Base-by-base conservation (phyloP, 2,113 vertebrate genomes). In the Platysteira castanea region DNA sequence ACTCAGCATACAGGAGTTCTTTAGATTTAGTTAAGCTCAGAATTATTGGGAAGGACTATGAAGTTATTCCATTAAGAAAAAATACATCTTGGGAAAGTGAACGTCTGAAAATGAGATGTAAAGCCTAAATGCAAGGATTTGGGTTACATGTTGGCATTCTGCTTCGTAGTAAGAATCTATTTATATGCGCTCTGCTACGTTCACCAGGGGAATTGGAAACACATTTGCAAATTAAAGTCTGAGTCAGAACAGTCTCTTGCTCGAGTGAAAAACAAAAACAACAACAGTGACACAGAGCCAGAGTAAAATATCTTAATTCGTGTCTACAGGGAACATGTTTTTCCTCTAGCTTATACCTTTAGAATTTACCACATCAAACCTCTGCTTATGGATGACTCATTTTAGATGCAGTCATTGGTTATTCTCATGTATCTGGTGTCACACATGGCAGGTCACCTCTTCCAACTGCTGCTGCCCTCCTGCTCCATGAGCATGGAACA, bases 211-310 rank as follows among this genome's bases (percentile, higher is more conserved):
- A 92, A 94, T 56, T 93, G 75, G 79, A 96, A 96, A 88, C 71
- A 90, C 59, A 81, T 88, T 93, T 7, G 4, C 83, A 94, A 94
- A 96, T 95, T 93, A 90, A 88, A 96, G 76, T 86, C 90, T 92
- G 95, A 96, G 65, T 94, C 87, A 87, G 79, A 96, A 94, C 75
- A 73, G 73, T 47, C 70, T 93, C 85, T 88, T 84, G 50, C 86
- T 94, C 15, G 23, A 93, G 59, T 37, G 2, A 87, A 95, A 94
- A 91, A 75, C 76, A 89, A 92, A 91, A 93, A 42, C 63, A 91
- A 92, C 47, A 87, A 71, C 53, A 75, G 41, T 42, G 57, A 94
- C 46, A 91, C 68, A 85, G 82, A 97, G 85, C 22, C 71, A 86
- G 71, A 80, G 63, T 53, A 50, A 94, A 96, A 91, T 17, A 79